Evolutionary conservation across 1,140 invertebrate genomes (phyloP).

Genomic region (Ptiloglossa arizonensis): DNA sequence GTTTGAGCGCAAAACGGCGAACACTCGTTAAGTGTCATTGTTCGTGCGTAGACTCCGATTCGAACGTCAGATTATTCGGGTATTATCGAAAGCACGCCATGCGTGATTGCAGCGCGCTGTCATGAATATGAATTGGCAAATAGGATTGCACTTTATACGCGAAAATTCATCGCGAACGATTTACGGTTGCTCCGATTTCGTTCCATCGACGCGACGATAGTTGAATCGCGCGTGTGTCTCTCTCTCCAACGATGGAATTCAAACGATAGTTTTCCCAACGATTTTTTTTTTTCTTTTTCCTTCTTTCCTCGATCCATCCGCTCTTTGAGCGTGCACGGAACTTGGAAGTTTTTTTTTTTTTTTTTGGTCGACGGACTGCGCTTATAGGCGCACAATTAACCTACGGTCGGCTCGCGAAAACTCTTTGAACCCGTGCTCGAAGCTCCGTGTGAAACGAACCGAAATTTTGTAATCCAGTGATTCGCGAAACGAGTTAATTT

Average conservation of each 20-base stretch:
- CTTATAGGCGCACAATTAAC: too few relatives aligned
- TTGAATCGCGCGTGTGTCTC: background rate
- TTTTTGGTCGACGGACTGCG: background rate
- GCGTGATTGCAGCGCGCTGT: constrained; percentile 18
- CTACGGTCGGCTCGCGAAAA: too few relatives aligned
- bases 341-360: background rate
- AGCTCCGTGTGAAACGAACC: background rate
- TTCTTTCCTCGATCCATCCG: background rate
- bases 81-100: constrained; percentile 41
- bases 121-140: constrained; percentile 47
- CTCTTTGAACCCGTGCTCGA: too few relatives aligned
- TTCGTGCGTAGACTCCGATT: constrained; percentile 22
- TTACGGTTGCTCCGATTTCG: constrained; percentile 17
- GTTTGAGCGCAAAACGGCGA: background rate
- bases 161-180: constrained; percentile 25
- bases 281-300: too few relatives aligned
- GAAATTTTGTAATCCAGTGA: too few relatives aligned
- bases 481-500: too few relatives aligned
- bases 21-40: constrained; percentile 37
- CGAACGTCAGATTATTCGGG: constrained; percentile 35
- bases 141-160: constrained; percentile 40
- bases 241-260: background rate
- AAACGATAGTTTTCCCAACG: background rate
- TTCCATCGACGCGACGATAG: background rate
- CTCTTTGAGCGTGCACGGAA: background rate